Evolutionary conservation across 1,140 invertebrate genomes (phyloP), one percentile per base, ranked within the genome.

Genomic region (Trichonephila inaurata): DNA sequence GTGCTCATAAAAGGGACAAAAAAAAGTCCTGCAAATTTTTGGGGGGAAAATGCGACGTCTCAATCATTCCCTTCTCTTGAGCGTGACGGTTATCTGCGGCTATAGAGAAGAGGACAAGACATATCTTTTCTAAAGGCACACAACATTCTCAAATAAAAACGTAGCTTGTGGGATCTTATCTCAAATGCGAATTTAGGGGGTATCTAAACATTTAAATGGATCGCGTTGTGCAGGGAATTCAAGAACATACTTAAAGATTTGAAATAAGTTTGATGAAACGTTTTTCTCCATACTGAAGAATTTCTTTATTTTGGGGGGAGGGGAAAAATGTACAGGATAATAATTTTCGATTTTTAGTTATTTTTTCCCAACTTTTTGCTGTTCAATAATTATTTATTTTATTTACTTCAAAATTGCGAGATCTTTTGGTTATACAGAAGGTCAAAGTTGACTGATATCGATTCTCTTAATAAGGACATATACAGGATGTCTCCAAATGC

Each of bases 81-180:
- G 58, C 82, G 82, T 85, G 82, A 85, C 82, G 51, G 82, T 85
- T 85, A 85, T 77, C 72, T 77, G 24, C 72, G 33, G 72, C 72
- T 77, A 33, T 77, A 24, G 82, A 85, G 21, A 12, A 85, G 82
- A 85, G 51, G 44, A 85, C 82, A 85, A 24, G 58, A 60, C 82
- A 58, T 85, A 85, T 85, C 82, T 85, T 58, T 85, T 85, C 72
- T 77, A 77, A 77, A 77, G 28, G 72, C 72, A 77, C 72, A 77
- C 24, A 33, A 40, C 72, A 33, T 77, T 18, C 72, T 77, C 72
- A 77, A 77, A 77, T 77, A 77, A 77, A 77, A 77, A 77, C 72
- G 14, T 77, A 77, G 72, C 72, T 77, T 77, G 72, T 77, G 72
- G 72, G 28, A 77, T 77, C 72, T 77, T 77, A 77, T 77, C 28